A percentile compares a stretch with the other conserved stretches of the same genome.
Conservation (phyloP, 2,888 invertebrate genomes). For the Craniophora ligustri region DNA sequence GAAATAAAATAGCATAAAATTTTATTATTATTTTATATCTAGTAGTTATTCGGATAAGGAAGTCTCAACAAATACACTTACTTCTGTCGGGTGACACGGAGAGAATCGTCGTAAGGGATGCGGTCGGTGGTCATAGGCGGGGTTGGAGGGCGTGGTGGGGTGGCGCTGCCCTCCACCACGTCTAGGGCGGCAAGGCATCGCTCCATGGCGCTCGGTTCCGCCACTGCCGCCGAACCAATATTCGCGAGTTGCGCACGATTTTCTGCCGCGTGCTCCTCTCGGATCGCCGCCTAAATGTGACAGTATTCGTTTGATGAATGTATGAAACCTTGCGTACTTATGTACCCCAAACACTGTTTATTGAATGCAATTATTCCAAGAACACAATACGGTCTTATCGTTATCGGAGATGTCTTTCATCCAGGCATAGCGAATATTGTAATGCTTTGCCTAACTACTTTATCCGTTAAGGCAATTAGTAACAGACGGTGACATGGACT, state of each 20-base stretch:
- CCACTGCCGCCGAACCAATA: constrained; percentile 80
- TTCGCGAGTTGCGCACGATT: constrained; percentile 73
- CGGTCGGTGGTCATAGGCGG: constrained; percentile 78
- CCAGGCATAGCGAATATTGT: neutral
- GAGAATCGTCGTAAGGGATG: constrained; percentile 78
- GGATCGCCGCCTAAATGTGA: constrained; percentile 67
- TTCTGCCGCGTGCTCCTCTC: constrained; percentile 73
- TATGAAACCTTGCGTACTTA: neutral
- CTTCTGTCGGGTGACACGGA: constrained; percentile 71
- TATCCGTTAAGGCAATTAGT: too few species aligned
- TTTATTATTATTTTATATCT: too few species aligned
- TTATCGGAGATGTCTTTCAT: neutral
- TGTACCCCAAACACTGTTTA: too few species aligned
- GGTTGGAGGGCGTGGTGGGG: constrained; percentile 72
- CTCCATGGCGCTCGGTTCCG: constrained; percentile 79
- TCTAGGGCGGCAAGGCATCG: constrained; percentile 77
- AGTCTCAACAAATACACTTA: constrained; percentile 44
- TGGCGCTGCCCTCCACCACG: constrained; percentile 78
- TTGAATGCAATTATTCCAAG: neutral
- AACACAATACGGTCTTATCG: neutral
- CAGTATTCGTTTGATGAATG: neutral
- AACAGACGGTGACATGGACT: too few species aligned
- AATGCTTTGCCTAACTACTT: neutral
- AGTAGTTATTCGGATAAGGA: neutral
- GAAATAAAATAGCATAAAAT: too few species aligned